Conservation (phyloP, 2,797 vertebrate species). For the Alca torda region DNA sequence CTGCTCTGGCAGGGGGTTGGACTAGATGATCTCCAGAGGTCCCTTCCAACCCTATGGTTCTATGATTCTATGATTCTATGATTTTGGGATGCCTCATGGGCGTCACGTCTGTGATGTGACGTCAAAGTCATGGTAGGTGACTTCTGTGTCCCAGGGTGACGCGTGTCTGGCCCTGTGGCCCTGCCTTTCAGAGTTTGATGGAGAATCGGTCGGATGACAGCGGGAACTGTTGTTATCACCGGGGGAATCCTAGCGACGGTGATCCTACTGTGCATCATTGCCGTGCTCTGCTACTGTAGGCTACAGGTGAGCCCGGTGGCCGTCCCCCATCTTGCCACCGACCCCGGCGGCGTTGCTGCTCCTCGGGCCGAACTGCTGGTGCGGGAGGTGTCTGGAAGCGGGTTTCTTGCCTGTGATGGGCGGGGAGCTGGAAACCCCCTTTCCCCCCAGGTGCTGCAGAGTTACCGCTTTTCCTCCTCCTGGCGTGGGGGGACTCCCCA, state of each 20-base stretch:
- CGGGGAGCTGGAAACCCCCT: not conserved
- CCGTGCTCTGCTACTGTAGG: constrained; percentile 97
- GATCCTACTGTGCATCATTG: constrained; percentile 98
- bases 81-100: not conserved
- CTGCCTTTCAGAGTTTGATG: constrained; percentile 89
- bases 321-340: rapidly evolving
- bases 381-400: not conserved
- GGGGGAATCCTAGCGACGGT: constrained; percentile 98
- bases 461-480: not conserved
- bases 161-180: not conserved
- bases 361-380: rapidly evolving
- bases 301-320: constrained; percentile 84
- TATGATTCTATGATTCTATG: no score
- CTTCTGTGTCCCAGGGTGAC: not conserved
- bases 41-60: no score
- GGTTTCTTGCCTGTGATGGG: not conserved
- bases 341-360: not conserved
- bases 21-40: no score
- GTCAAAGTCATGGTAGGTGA: not conserved
- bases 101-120: rapidly evolving
- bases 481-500: rapidly evolving
- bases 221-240: constrained; percentile 99
- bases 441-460: not conserved
- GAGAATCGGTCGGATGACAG: constrained; percentile 99
- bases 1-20: no score